phyloP scores from a whole-genome alignment of 2,888 invertebrate genomes.

The Drosophila melanosoma region DNA sequence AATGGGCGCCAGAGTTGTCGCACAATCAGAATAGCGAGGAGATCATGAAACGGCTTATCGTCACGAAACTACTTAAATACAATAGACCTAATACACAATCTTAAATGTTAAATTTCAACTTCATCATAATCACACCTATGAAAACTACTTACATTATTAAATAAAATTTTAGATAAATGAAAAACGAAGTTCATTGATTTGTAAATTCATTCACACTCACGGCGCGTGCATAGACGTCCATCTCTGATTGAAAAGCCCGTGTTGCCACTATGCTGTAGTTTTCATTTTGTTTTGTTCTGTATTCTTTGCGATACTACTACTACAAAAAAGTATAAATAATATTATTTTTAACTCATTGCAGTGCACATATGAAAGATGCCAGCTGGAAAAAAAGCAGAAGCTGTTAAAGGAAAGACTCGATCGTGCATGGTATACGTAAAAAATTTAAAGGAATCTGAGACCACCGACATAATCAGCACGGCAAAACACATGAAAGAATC shows the following conservation, averaged over 20 bases:
- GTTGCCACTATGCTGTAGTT: slow-evolving; percentile 43
- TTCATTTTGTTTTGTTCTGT: slow-evolving; percentile 39
- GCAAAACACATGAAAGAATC: slow-evolving; percentile 33
- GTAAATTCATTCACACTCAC: slow-evolving; percentile 19
- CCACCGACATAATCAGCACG: slow-evolving; percentile 28
- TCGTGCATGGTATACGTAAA: slow-evolving; percentile 83
- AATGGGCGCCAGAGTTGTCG: slow-evolving; percentile 75
- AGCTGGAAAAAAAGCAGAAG: slow-evolving; percentile 76
- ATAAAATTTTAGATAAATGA: neutral
- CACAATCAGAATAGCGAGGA: slow-evolving; percentile 35
- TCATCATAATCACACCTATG: neutral
- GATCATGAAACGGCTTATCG: slow-evolving; percentile 17
- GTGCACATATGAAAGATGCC: slow-evolving; percentile 81
- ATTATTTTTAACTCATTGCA: slow-evolving; percentile 36
- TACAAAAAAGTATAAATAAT: neutral
- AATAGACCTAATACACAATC: neutral
- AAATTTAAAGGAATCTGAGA: slow-evolving; percentile 66
- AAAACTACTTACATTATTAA: neutral
- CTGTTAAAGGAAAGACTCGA: slow-evolving; percentile 78
- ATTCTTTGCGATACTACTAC: neutral
- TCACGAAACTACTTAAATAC: slow-evolving; percentile 5
- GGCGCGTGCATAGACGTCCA: slow-evolving; percentile 16
- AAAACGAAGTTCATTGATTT: neutral
- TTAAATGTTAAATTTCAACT: neutral
- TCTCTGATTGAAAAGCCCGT: slow-evolving; percentile 33